phyloP scores from a whole-genome alignment of 2,113 vertebrate species.

The Artemisiospiza belli region DNA sequence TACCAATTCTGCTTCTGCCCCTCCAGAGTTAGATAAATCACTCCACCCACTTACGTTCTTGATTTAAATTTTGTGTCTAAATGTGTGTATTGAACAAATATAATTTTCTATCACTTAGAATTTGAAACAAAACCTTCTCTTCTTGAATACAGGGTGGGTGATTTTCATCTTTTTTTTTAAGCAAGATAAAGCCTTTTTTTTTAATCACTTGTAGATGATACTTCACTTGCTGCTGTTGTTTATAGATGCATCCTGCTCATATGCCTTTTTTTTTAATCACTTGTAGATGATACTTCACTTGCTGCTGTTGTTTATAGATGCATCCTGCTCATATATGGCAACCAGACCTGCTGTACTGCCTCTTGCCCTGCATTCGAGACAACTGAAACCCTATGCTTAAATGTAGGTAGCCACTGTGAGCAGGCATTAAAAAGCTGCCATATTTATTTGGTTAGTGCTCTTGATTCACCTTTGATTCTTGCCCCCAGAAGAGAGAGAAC shows the following conservation, averaged over 20 bases:
- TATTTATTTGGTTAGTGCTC: neutral
- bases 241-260: neutral
- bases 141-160: neutral
- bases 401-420: neutral
- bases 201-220: neutral
- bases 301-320: neutral
- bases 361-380: rapidly evolving
- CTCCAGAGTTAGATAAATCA: neutral
- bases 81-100: neutral
- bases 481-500: neutral
- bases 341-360: neutral
- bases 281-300: neutral
- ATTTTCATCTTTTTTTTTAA: neutral
- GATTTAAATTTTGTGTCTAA: neutral
- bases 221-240: neutral
- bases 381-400: neutral
- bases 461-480: neutral
- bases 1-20: neutral
- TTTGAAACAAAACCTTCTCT: neutral
- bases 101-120: neutral
- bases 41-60: neutral
- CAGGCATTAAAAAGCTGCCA: neutral
- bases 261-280: neutral
- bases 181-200: neutral
- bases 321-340: neutral